A percentile compares a stretch with the other conserved stretches of the same genome.
phyloP scores from a whole-genome alignment of 2,797 vertebrate genomes.

The Silurus lanzhouensis region DNA sequence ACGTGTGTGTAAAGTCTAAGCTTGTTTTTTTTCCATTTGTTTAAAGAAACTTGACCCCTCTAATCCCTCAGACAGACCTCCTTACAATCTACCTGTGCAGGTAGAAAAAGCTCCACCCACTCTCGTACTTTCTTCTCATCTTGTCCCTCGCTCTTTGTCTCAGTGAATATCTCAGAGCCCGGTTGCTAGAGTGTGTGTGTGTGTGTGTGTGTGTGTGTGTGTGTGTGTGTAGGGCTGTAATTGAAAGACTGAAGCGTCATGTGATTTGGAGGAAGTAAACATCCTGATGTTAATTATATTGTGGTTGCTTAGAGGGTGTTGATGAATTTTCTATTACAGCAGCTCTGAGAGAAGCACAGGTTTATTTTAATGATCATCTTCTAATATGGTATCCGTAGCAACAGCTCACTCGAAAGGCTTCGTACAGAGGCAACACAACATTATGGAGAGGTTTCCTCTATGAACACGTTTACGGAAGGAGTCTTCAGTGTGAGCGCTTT shows the following conservation, averaged over 20 bases:
- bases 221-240: neutral
- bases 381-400: neutral
- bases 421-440: neutral
- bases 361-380: neutral
- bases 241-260: conserved; percentile 11
- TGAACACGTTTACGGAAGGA: neutral
- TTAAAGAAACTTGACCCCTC: conserved; percentile 41
- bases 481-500: neutral
- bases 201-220: neutral
- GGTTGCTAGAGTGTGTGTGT: conserved; percentile 26
- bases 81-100: conserved; percentile 47
- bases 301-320: neutral
- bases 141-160: conserved; percentile 39
- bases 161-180: conserved; percentile 44
- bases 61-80: conserved; percentile 5
- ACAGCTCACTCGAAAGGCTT: neutral
- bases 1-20: neutral
- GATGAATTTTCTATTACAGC: neutral
- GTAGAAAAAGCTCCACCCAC: conserved; percentile 39
- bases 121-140: neutral
- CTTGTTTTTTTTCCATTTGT: conserved; percentile 28
- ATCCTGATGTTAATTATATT: neutral
- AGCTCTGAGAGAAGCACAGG: neutral
- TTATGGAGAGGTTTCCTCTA: neutral
- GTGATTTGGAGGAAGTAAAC: neutral